These are phyloP conservation scores for Poeciliopsis infans DNA, from an alignment of 2,797 vertebrate species.

Conservation along the genomic window DNA sequence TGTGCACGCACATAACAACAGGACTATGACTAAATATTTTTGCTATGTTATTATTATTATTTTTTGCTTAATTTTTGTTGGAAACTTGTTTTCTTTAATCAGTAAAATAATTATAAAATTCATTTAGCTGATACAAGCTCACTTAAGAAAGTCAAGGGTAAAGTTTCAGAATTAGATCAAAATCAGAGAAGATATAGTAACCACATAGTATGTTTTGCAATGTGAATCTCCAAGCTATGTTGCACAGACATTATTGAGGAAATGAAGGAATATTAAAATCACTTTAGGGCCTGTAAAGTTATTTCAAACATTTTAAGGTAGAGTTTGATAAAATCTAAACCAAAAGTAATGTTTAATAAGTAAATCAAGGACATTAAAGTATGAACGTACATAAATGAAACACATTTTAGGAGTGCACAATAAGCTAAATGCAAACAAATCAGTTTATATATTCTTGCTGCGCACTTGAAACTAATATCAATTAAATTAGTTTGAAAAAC, in stretches of 20 bases:
- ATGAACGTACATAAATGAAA: neutral
- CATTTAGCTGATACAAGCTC: neutral
- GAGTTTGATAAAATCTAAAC: slow-evolving; percentile 1
- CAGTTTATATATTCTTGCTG: neutral
- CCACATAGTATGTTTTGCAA: slow-evolving; percentile 41
- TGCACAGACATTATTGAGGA: slow-evolving; percentile 31
- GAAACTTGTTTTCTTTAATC: neutral
- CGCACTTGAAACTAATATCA: slow-evolving; percentile 4
- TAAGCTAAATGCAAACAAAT: neutral
- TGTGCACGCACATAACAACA: neutral
- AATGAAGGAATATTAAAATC: slow-evolving; percentile 23
- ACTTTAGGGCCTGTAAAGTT: slow-evolving; percentile 17
- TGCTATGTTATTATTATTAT: neutral
- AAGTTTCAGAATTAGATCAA: neutral
- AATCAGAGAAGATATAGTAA: slow-evolving; percentile 21
- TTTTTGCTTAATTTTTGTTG: neutral
- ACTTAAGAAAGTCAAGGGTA: too few relatives aligned
- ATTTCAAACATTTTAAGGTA: slow-evolving; percentile 11
- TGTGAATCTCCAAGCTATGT: slow-evolving; percentile 33
- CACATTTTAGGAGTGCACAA: neutral
- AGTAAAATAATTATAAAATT: slow-evolving; percentile 7
- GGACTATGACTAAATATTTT: neutral
- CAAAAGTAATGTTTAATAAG: neutral
- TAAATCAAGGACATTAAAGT: slow-evolving; percentile 7
- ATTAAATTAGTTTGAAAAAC: slow-evolving; percentile 14